Percentiles rank a stretch among this genome's conserved stretches.
Evolutionary conservation across 2,888 invertebrate species (phyloP).

Genomic region (Ectemnius cavifrons): DNA sequence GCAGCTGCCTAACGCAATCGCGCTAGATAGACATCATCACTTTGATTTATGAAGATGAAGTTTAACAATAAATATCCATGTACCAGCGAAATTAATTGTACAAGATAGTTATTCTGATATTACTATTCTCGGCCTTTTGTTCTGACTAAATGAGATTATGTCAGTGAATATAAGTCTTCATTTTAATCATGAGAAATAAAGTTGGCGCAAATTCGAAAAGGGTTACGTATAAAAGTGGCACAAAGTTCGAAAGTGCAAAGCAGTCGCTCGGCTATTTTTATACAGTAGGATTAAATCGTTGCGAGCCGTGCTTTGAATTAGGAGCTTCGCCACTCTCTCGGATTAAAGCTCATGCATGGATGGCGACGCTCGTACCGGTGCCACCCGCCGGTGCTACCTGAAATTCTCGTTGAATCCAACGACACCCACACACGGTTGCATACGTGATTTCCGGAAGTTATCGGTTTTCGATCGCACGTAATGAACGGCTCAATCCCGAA

Average conservation of each 20-base stretch:
- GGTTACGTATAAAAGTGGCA: too few relatives aligned
- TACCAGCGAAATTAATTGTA: too few relatives aligned
- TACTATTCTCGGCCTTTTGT: too few relatives aligned
- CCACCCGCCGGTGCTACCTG: slow-evolving; percentile 7
- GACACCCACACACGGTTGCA: slow-evolving; percentile 10
- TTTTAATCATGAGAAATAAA: too few relatives aligned
- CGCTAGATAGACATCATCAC: too few relatives aligned
- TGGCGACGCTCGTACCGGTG: slow-evolving; percentile 6
- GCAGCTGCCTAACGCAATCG: slow-evolving; percentile 6
- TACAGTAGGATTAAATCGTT: slow-evolving; percentile 7
- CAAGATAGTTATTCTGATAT: too few relatives aligned
- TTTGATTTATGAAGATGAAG: too few relatives aligned
- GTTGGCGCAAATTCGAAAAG: too few relatives aligned
- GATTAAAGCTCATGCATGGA: slow-evolving; percentile 29
- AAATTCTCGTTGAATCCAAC: slow-evolving; percentile 26
- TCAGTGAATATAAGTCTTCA: too few relatives aligned
- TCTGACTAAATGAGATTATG: too few relatives aligned
- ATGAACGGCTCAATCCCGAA: slow-evolving; percentile 30
- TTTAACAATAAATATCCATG: too few relatives aligned
- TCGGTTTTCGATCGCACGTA: slow-evolving; percentile 46
- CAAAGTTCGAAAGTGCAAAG: neutral
- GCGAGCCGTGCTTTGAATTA: too few relatives aligned
- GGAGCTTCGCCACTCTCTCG: slow-evolving; percentile 3
- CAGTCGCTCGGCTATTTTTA: slow-evolving; percentile 30
- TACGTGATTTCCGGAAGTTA: slow-evolving; percentile 48